These are phyloP conservation scores for Pluvialis apricaria DNA, from an alignment of 2,113 vertebrate genomes.

Conservation along the genomic window DNA sequence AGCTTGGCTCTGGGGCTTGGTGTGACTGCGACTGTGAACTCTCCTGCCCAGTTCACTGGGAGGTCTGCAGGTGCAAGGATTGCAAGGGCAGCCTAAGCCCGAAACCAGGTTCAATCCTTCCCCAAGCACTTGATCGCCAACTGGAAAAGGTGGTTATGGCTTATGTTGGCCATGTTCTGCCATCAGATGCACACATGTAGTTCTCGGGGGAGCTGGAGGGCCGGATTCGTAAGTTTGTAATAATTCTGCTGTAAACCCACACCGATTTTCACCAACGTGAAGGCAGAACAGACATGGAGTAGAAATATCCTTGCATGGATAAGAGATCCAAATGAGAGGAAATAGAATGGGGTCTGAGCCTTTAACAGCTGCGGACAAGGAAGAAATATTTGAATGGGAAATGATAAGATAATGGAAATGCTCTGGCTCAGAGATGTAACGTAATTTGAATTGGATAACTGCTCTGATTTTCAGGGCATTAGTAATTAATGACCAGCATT, in stretches of 20 bases:
- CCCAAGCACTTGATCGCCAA: background rate
- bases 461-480: conserved; percentile 11
- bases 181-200: background rate
- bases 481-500: conserved; percentile 47
- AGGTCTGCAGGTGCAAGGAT: background rate
- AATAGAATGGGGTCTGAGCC: background rate
- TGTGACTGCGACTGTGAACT: background rate
- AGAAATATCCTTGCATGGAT: background rate
- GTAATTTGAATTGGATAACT: background rate
- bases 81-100: background rate
- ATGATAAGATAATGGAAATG: background rate
- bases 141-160: background rate
- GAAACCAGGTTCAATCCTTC: background rate
- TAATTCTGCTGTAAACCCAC: background rate
- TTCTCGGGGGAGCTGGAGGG: background rate
- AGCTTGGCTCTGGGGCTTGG: background rate
- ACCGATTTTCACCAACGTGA: background rate
- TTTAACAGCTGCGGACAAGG: background rate
- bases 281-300: background rate
- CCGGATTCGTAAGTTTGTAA: background rate
- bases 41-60: background rate
- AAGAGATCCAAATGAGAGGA: background rate
- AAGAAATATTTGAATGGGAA: background rate
- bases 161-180: background rate
- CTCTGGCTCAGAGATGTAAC: background rate